Evolutionary conservation across 2,797 vertebrate genomes (phyloP).

Genomic region (Tenualosa ilisha): DNA sequence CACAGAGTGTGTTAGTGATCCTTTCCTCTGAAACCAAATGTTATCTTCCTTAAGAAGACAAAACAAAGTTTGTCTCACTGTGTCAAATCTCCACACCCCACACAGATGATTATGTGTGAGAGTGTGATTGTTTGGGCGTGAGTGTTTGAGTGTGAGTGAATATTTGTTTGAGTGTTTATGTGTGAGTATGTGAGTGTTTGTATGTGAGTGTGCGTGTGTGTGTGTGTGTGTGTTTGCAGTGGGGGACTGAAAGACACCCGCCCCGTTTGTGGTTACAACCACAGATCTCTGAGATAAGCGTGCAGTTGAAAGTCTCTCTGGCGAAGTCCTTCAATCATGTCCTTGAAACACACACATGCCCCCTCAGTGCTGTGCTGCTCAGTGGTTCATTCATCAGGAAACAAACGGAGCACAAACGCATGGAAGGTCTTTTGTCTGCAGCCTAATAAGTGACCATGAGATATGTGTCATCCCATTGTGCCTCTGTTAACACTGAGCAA

Average conservation of each 20-base stretch:
- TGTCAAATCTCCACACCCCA: not conserved
- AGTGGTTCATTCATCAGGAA: constrained; percentile 62
- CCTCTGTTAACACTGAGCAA: constrained; percentile 9
- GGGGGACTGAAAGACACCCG: not conserved
- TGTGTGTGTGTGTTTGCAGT: not conserved
- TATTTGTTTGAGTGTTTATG: not conserved
- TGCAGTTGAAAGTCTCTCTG: not conserved
- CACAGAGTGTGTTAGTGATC: not conserved
- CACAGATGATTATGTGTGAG: not conserved
- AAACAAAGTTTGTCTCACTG: not conserved
- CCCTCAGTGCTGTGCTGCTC: not conserved
- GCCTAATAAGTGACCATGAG: constrained; percentile 5
- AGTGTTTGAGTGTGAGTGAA: not conserved
- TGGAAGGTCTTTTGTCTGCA: not conserved
- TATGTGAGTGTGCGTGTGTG: not conserved
- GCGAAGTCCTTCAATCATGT: not conserved
- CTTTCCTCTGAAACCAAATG: not conserved
- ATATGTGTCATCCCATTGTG: constrained; percentile 6
- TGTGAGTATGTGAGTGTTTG: not conserved
- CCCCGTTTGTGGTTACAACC: not conserved
- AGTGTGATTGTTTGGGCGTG: not conserved
- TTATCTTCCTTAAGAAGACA: not conserved
- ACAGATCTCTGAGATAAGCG: not conserved
- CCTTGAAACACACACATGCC: not conserved
- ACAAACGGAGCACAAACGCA: constrained; percentile 56